These are phyloP conservation scores for Drosophila sulfurigaster DNA, from an alignment of 1,140 invertebrate genomes.

Conservation along the genomic window DNA sequence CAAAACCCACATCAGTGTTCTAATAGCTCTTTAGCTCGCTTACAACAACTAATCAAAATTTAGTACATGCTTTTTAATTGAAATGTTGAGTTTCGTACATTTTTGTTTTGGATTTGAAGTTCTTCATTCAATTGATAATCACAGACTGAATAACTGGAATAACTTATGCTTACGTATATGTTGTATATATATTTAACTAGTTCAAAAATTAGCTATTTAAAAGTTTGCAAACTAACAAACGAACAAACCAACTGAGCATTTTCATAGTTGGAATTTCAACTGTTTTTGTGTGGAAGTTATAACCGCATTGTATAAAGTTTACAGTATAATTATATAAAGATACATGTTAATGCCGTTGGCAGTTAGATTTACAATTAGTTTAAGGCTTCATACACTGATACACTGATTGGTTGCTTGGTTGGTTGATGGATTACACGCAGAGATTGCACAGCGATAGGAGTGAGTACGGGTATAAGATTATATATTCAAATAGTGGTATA, in stretches of 20 bases:
- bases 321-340: conserved; percentile 29
- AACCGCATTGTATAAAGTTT: conserved; percentile 28
- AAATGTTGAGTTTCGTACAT: conserved; percentile 72
- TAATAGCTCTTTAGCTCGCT: conserved; percentile 18
- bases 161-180: conserved; percentile 58
- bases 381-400: conserved; percentile 57
- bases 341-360: conserved; percentile 69
- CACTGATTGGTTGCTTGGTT: conserved; percentile 34
- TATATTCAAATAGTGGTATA: conserved; percentile 37
- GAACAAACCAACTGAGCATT: conserved; percentile 50
- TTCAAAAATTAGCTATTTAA: conserved; percentile 76
- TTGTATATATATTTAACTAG: conserved; percentile 68
- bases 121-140: conserved; percentile 71
- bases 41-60: conserved; percentile 47
- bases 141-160: conserved; percentile 80
- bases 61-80: conserved; percentile 38
- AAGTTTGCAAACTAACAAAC: conserved; percentile 41
- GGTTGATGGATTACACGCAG: conserved; percentile 20
- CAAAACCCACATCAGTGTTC: conserved; percentile 65
- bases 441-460: conserved; percentile 10
- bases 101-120: conserved; percentile 55
- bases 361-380: conserved; percentile 53
- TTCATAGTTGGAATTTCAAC: conserved; percentile 56
- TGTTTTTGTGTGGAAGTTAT: conserved; percentile 22
- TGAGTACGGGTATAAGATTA: neutral